Conservation (phyloP, 2,888 invertebrate genomes). For the Hyposoter didymator region DNA sequence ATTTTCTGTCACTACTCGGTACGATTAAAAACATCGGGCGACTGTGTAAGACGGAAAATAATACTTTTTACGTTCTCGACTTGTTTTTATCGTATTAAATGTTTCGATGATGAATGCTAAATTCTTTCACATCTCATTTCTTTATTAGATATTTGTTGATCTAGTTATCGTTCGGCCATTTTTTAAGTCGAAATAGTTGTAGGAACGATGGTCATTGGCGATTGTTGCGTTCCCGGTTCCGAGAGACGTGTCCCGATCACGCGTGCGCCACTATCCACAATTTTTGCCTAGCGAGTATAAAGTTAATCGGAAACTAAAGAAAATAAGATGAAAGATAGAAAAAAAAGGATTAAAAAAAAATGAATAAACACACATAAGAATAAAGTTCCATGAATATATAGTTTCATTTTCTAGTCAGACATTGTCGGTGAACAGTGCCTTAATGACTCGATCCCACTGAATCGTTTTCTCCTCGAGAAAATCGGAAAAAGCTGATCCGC, state of each 20-base stretch:
- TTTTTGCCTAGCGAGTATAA: background rate
- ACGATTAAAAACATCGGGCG: background rate
- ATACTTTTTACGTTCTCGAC: background rate
- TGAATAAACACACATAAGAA: constrained; percentile 68
- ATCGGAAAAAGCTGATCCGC: constrained; percentile 63
- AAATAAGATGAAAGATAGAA: constrained; percentile 26
- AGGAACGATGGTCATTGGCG: constrained; percentile 44
- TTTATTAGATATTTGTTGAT: background rate
- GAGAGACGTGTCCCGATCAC: constrained; percentile 21
- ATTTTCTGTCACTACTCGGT: background rate
- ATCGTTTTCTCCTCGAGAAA: constrained; percentile 71
- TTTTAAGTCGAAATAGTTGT: background rate
- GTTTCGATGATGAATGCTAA: background rate
- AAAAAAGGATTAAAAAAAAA: constrained; percentile 56
- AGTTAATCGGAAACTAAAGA: constrained; percentile 9
- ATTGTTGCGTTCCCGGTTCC: constrained; percentile 5
- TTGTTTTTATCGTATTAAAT: background rate
- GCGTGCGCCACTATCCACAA: constrained; percentile 18
- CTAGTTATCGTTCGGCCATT: background rate
- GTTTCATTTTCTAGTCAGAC: constrained; percentile 84
- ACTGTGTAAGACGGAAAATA: background rate
- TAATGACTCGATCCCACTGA: constrained; percentile 81
- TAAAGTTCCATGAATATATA: constrained; percentile 79
- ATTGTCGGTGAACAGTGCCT: constrained; percentile 84
- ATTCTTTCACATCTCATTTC: background rate